These are phyloP conservation scores for Cephalopachus bancanus DNA, from an alignment of 2,797 vertebrate genomes.

Conservation along the genomic window DNA sequence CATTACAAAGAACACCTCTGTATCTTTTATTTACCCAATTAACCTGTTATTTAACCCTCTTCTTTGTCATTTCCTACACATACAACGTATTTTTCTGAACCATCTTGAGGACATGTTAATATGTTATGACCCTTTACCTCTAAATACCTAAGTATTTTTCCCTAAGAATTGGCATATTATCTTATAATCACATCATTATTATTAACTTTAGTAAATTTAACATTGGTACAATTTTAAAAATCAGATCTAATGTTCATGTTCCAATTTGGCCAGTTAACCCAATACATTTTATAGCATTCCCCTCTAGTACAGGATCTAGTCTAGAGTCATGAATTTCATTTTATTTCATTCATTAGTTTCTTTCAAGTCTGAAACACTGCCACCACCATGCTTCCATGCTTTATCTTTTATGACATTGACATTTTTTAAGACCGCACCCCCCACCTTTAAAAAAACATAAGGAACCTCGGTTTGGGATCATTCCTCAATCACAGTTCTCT, in stretches of 20 bases:
- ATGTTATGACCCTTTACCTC: neutral
- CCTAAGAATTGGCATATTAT: neutral
- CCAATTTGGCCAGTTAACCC: neutral
- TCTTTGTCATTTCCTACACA: neutral
- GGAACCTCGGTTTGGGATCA: neutral
- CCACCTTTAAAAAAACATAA: neutral
- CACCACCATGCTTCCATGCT: neutral
- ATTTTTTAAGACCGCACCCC: neutral
- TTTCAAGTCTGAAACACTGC: neutral
- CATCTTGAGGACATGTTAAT: neutral
- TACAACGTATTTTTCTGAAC: neutral
- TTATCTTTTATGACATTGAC: neutral
- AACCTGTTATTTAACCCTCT: neutral
- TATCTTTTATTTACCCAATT: neutral
- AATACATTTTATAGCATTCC: neutral
- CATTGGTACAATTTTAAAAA: neutral
- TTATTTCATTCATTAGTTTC: neutral
- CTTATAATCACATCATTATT: neutral
- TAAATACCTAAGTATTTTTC: constrained; percentile 32
- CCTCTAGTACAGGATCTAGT: neutral
- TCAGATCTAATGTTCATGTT: neutral
- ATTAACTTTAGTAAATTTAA: neutral
- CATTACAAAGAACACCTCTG: neutral
- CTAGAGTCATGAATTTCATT: neutral
- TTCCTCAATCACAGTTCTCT: neutral